A percentile compares a stretch with the other conserved stretches of the same genome.
Evolutionary conservation across 2,888 invertebrate species (phyloP).

Genomic region (Plebejus melissa): DNA sequence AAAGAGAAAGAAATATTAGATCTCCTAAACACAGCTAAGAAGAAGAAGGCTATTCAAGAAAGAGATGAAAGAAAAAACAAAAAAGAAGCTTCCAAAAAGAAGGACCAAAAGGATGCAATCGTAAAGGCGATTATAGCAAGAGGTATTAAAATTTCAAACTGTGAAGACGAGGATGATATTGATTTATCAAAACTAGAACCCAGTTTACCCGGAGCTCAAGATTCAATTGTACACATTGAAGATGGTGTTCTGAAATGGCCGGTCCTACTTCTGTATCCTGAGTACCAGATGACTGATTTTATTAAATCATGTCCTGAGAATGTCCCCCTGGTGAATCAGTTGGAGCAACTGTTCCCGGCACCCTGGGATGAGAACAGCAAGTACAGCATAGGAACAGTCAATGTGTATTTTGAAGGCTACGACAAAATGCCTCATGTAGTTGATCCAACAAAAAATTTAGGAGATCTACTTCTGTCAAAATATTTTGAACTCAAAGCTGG

Average conservation of each 20-base stretch:
- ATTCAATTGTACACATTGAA: conserved; percentile 81
- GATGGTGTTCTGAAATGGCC: conserved; percentile 88
- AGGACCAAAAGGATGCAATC: conserved; percentile 59
- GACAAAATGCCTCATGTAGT: conserved; percentile 81
- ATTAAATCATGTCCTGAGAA: conserved; percentile 89
- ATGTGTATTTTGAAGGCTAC: conserved; percentile 86
- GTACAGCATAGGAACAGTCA: conserved; percentile 80
- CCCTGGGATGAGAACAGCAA: conserved; percentile 84
- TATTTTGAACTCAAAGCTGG: conserved; percentile 82
- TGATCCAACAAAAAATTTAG: conserved; percentile 75
- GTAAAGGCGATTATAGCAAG: conserved; percentile 66
- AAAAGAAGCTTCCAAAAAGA: conserved; percentile 58
- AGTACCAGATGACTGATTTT: conserved; percentile 92
- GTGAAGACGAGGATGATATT: conserved; percentile 64
- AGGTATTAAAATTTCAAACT: conserved; percentile 76
- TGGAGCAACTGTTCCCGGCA: conserved; percentile 82
- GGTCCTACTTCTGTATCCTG: conserved; percentile 92
- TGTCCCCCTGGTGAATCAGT: conserved; percentile 69
- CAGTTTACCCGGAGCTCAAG: conserved; percentile 81
- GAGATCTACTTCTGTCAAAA: conserved; percentile 78
- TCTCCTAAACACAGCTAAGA: conserved; percentile 62
- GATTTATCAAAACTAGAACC: conserved; percentile 80
- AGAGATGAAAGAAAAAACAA: conserved; percentile 78
- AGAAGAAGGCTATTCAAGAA: conserved; percentile 68
- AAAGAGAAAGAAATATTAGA: conserved; percentile 71